Evolutionary conservation across 2,888 invertebrate species (phyloP).

Genomic region (Eupithecia abbreviata): DNA sequence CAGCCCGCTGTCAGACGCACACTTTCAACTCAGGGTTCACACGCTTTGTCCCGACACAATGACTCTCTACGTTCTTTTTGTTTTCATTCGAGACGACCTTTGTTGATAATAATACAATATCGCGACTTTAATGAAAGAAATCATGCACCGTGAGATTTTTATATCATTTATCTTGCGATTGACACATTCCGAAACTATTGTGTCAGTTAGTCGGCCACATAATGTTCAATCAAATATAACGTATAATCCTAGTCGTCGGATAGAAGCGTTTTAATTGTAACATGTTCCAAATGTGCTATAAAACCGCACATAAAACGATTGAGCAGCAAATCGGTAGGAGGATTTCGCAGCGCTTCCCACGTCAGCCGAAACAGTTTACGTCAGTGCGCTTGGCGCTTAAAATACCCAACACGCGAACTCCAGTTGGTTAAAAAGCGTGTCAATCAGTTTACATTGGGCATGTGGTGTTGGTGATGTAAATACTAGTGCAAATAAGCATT

Average conservation of each 20-base stretch:
- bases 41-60: conserved; percentile 80
- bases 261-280: neutral
- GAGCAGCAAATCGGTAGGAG: conserved; percentile 55
- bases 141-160: conserved; percentile 79
- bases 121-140: conserved; percentile 78
- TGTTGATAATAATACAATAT: conserved; percentile 81
- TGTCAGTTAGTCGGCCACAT: conserved; percentile 23
- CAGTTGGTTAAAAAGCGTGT: conserved; percentile 71
- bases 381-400: conserved; percentile 74
- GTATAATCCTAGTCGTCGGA: neutral
- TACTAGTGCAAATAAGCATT: conserved; percentile 50
- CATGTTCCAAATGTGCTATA: conserved; percentile 56
- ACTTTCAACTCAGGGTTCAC: conserved; percentile 79
- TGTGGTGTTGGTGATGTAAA: conserved; percentile 57
- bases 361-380: conserved; percentile 74
- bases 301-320: conserved; percentile 50
- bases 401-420: conserved; percentile 71
- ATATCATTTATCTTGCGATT: conserved; percentile 73
- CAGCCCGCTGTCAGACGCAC: conserved; percentile 67
- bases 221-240: neutral
- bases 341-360: conserved; percentile 70
- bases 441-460: conserved; percentile 74
- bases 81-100: conserved; percentile 81
- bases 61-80: conserved; percentile 81
- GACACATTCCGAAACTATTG: conserved; percentile 62